phyloP scores from a whole-genome alignment of 2,888 invertebrate species.

The Ectropis crepuscularia region DNA sequence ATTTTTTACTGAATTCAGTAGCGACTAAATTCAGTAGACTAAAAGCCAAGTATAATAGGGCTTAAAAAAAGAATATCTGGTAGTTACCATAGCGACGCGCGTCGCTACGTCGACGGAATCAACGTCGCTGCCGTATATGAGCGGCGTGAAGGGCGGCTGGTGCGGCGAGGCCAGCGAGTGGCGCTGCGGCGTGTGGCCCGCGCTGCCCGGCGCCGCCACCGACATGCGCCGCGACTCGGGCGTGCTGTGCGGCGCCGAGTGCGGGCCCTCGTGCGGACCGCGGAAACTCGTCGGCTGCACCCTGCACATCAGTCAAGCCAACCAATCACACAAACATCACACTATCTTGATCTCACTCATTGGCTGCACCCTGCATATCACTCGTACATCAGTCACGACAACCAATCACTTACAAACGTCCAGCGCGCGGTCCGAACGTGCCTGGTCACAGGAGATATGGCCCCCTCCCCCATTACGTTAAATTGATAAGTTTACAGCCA shows the following conservation, averaged over 20 bases:
- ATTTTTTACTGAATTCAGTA: too few relatives aligned
- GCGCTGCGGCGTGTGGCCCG: conserved; percentile 70
- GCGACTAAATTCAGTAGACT: too few relatives aligned
- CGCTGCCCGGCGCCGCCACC: conserved; percentile 55
- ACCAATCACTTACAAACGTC: not conserved
- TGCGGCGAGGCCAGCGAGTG: conserved; percentile 76
- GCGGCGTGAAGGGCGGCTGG: conserved; percentile 89
- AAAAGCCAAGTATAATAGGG: too few relatives aligned
- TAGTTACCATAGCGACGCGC: conserved; percentile 87
- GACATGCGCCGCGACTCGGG: conserved; percentile 77
- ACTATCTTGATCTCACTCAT: too few relatives aligned
- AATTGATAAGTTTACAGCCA: too few relatives aligned
- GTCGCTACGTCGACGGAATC: conserved; percentile 99
- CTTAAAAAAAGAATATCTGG: not conserved
- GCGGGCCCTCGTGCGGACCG: conserved; percentile 59
- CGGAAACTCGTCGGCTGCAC: conserved; percentile 67
- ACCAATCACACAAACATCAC: too few relatives aligned
- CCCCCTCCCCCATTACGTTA: too few relatives aligned
- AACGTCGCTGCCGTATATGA: conserved; percentile 96
- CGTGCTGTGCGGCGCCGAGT: conserved; percentile 68
- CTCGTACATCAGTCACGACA: not conserved
- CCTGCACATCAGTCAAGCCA: conserved; percentile 51
- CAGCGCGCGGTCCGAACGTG: too few relatives aligned
- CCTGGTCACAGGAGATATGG: too few relatives aligned
- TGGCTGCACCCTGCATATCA: not conserved